Evolutionary conservation across 2,113 vertebrate species (phyloP), one percentile per base, ranked within the genome.

Genomic region (Eretmochelys imbricata): DNA sequence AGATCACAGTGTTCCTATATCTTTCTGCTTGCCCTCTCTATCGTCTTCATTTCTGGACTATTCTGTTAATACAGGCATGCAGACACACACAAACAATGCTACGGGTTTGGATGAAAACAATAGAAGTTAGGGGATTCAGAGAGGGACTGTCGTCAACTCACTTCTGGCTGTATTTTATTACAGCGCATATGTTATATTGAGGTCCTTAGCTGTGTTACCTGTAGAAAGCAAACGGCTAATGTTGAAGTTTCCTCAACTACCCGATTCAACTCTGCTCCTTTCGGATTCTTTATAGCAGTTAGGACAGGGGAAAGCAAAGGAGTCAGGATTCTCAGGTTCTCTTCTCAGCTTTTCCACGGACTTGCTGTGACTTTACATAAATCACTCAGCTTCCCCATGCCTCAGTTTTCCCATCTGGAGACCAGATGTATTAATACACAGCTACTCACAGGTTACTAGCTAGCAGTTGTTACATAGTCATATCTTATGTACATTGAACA

Each of bases 271-370:
- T 88, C 49, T 38, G 80, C 51, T 38, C 12, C 22, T 2, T 1
- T 84, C 8, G n/a, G 46, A 82, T 49, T 49, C 5, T 62, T 62
- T 62, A 10, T 0, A 0, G 55, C 53, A 78, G 24, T 25, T 78
- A 80, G 25, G 29, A 62, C 57, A 62, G 57, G 12, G 57, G 57
- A 31, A 17, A 87, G 79, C 22, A 96, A 55, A 9, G 75, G 22
- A 80, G 14, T 19, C 24, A 50, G n/a, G 31, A 89, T 84, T 85
- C 29, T 85, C 79, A 72, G 22, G 10, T 89, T 11, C 8, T 78
- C 17, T 13, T 82, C 46, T 55, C 80, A 65, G 84, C 88, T 57
- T 84, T 87, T n/a, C 65, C 80, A 53, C 2, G 76, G 12, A 53
- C 62, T 49, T 87, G 57, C 25, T 54, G 72, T 22, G 42, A 35